A percentile compares a stretch with the other conserved stretches of the same genome.
Evolutionary conservation across 2,113 vertebrate species (phyloP).

Genomic region (Carlito syrichta): DNA sequence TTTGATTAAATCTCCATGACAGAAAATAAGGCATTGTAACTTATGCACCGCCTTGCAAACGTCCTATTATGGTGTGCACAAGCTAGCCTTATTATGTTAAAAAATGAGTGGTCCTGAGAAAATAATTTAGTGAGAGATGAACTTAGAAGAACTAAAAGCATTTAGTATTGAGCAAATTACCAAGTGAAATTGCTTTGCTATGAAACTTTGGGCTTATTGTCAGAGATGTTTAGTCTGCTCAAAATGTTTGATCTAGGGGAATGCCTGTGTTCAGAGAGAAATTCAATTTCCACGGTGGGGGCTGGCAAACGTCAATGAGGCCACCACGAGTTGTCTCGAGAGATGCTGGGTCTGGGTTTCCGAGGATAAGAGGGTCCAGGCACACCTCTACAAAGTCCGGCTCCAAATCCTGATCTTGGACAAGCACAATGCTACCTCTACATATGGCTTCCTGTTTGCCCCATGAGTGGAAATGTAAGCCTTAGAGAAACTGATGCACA

Average conservation of each 20-base stretch:
- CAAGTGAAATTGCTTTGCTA: slow-evolving; percentile 82
- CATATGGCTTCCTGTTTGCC: not conserved
- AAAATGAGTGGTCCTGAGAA: slow-evolving; percentile 80
- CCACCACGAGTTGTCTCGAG: slow-evolving; percentile 46
- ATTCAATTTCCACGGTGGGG: slow-evolving; percentile 75
- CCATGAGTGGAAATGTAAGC: not conserved
- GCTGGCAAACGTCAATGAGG: slow-evolving; percentile 48
- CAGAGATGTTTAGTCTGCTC: slow-evolving; percentile 82
- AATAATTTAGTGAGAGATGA: slow-evolving; percentile 84
- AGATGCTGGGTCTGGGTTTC: slow-evolving; percentile 52
- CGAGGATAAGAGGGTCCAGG: slow-evolving; percentile 63
- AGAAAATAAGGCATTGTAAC: slow-evolving; percentile 78
- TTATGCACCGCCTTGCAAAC: slow-evolving; percentile 39
- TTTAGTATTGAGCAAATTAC: slow-evolving; percentile 82
- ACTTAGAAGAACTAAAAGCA: slow-evolving; percentile 78
- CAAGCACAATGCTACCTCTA: not conserved
- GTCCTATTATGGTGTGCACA: slow-evolving; percentile 50
- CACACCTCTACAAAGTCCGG: slow-evolving; percentile 57
- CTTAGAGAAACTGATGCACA: not conserved
- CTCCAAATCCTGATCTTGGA: not conserved
- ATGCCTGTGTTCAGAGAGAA: slow-evolving; percentile 76
- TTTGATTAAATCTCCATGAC: slow-evolving; percentile 79
- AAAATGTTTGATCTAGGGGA: slow-evolving; percentile 78
- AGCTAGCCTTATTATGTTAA: slow-evolving; percentile 74
- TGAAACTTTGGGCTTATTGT: slow-evolving; percentile 83